Percentiles rank a stretch among this genome's conserved stretches.
Conservation (phyloP, 2,113 vertebrate genomes). For the Emydocephalus ijimae region DNA sequence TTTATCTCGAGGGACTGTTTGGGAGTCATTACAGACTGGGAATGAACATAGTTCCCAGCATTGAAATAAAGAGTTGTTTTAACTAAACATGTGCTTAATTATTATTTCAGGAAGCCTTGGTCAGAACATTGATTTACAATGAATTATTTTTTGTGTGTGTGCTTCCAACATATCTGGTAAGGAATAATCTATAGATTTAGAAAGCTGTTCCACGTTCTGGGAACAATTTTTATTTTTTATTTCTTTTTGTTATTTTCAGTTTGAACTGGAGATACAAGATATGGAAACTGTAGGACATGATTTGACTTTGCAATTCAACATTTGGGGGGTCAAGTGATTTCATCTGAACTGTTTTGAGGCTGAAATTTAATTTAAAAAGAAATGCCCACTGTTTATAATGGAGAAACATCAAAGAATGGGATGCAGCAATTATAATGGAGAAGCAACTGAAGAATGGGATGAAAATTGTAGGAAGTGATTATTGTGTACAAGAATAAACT, state of each 20-base stretch:
- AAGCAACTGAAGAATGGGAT: not conserved
- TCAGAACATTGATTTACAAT: not conserved
- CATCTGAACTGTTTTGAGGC: not conserved
- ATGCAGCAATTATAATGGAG: no score
- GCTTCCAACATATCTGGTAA: not conserved
- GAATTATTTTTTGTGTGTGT: not conserved
- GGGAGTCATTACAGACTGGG: no score
- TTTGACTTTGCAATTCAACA: not conserved
- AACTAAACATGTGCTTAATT: no score
- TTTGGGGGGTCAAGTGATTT: not conserved
- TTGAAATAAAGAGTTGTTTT: no score
- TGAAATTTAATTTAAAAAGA: not conserved
- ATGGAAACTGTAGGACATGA: not conserved
- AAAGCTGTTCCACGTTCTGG: not conserved
- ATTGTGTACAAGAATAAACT: not conserved
- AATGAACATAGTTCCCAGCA: no score
- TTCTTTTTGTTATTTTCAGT: not conserved
- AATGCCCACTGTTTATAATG: not conserved
- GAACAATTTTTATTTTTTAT: not conserved
- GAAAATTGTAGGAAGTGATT: not conserved
- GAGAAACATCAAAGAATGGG: not conserved
- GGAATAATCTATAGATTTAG: not conserved
- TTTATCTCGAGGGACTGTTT: no score
- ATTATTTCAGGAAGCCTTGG: no score
- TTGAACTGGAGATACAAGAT: not conserved